Conservation (phyloP, 2,113 vertebrate genomes). For the Micromys minutus region DNA sequence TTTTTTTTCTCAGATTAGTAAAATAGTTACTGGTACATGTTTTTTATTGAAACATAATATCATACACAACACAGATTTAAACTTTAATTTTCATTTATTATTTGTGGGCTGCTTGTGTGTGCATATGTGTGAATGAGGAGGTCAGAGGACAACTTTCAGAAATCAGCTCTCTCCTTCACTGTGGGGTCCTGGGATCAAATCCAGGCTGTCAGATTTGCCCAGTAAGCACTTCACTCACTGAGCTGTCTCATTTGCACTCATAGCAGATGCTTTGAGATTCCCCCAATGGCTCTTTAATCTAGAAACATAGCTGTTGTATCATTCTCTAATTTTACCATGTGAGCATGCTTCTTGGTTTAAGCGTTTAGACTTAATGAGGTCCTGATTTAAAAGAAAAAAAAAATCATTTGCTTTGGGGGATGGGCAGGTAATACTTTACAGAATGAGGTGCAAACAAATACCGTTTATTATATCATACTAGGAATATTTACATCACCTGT, state of each 20-base stretch:
- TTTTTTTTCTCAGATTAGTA: not conserved
- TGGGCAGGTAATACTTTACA: not conserved
- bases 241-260: not conserved
- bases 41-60: not conserved
- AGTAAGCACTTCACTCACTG: not conserved
- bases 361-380: not conserved
- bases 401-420: not conserved
- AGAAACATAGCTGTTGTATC: not conserved
- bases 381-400: too few relatives aligned
- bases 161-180: not conserved
- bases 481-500: not conserved
- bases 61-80: not conserved
- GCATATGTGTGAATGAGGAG: not conserved
- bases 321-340: constrained; percentile 21
- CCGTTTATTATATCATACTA: not conserved
- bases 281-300: not conserved
- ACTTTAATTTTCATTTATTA: not conserved
- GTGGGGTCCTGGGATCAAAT: not conserved
- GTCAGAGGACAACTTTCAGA: not conserved
- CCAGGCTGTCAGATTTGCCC: not conserved
- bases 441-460: not conserved
- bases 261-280: not conserved
- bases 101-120: not conserved
- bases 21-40: not conserved
- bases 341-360: constrained; percentile 3